Base-by-base conservation (phyloP, 2,888 invertebrate species). In the Parelbella ahira region DNA sequence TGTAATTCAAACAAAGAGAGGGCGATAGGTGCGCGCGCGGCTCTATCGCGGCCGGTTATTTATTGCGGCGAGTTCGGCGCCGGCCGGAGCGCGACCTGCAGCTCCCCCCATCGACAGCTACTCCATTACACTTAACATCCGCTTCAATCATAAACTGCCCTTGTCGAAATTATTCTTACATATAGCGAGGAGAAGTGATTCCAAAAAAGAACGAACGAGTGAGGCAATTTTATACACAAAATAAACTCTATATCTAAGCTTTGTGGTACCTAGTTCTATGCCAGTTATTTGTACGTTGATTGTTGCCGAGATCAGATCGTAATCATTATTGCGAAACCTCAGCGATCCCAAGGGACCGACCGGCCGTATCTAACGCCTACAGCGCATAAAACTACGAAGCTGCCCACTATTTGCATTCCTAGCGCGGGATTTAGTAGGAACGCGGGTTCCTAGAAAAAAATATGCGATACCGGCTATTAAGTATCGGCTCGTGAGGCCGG, bases 11-110 rank as follows among this genome's bases (percentile, higher is more conserved):
- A 58, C 50, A 47, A 53, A 54, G 53, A 54, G 34, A 54, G 49
- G 45, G 53, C 49, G 58, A 52, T 53, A 38, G 37, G 39, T 36
- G 15, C n/a, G 45, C n/a, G 45, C 45, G 56, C 52, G 56, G 51
- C 56, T 60, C 63, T 68, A 70, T 71, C 66, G 54, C 48, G 50
- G 7, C 45, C 47, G 62, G n/a, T 67, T 63, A 70, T 76, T 73
- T 75, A 73, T 72, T 65, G 63, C 47, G 50, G 50, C 47, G 50
- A 49, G 15, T 15, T 15, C 50, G 48, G n/a, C 39, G 47, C 43
- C 33, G 24, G 39, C 28, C 37, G 8, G 32, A 9, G 5, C 28
- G 8, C 7, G 19, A 24, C 24, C 9, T 10, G 9, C 13, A 54
- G 59, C 59, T 57, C 59, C 56, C 60, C n/a, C n/a, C n/a, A n/a